These are phyloP conservation scores for Mallotus villosus DNA, from an alignment of 2,797 vertebrate genomes.

Conservation along the genomic window DNA sequence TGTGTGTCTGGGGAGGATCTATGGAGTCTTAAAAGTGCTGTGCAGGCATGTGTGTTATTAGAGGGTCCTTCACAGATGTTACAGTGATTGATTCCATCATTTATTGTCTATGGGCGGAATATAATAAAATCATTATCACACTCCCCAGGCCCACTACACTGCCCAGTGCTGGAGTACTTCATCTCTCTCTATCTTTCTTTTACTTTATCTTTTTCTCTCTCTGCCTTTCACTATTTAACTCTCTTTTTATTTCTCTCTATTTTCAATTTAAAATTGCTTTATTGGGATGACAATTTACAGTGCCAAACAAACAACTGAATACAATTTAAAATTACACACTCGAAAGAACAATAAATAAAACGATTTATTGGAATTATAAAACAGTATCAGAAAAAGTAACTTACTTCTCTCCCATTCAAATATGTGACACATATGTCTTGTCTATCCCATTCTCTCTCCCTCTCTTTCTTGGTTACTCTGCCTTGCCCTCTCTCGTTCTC, in stretches of 20 bases:
- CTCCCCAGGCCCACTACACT: conserved; percentile 21
- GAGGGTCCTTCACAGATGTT: conserved; percentile 51
- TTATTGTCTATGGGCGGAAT: conserved; percentile 61
- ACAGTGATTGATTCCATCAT: conserved; percentile 63
- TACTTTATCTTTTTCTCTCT: neutral
- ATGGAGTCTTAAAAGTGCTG: conserved; percentile 23
- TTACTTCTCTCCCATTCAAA: too few species aligned
- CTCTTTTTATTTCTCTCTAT: conserved; percentile 2
- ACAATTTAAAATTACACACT: too few species aligned
- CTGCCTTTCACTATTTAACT: neutral
- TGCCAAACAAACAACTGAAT: too few species aligned
- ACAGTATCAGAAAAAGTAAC: too few species aligned
- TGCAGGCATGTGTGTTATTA: conserved; percentile 50
- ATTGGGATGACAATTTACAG: too few species aligned
- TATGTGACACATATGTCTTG: neutral
- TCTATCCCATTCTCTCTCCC: neutral
- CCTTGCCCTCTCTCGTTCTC: conserved; percentile 9
- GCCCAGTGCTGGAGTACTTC: neutral
- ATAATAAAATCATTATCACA: conserved; percentile 65
- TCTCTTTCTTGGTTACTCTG: neutral
- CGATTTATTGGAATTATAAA: too few species aligned
- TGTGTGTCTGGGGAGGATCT: too few species aligned
- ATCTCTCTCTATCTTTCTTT: neutral
- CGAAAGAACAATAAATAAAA: too few species aligned
- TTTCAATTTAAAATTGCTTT: neutral